Evolutionary conservation across 2,113 vertebrate genomes (phyloP).

Genomic region (Mesoclemmys tuberculata): DNA sequence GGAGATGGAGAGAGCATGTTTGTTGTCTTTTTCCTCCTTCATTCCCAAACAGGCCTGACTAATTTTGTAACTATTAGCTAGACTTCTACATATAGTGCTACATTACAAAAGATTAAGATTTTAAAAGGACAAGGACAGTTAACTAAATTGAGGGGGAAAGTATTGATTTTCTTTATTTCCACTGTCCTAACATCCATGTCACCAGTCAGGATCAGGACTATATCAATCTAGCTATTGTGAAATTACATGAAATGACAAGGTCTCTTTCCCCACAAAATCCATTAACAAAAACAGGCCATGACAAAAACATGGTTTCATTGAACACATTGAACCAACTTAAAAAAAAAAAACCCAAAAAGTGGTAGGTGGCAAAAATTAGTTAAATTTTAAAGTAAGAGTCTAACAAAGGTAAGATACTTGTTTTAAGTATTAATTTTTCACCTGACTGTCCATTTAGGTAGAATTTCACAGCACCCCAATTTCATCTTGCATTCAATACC

Average conservation of each 20-base stretch:
- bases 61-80: neutral
- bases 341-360: neutral
- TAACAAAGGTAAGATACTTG: neutral
- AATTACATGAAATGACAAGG: neutral
- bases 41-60: neutral
- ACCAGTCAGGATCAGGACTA: neutral
- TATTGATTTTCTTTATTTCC: neutral
- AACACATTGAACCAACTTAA: neutral
- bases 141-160: neutral
- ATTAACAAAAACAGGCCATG: neutral
- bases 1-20: neutral
- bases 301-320: neutral
- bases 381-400: neutral
- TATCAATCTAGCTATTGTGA: neutral
- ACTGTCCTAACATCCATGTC: neutral
- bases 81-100: neutral
- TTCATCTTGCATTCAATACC: neutral
- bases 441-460: neutral
- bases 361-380: neutral
- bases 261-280: neutral
- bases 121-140: neutral
- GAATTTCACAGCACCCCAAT: neutral
- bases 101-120: neutral
- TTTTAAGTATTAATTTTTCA: neutral
- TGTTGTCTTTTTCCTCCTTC: neutral